Percentiles rank a stretch among this genome's conserved stretches.
phyloP scores from a whole-genome alignment of 1,140 invertebrate species.

The Orchesella cincta region DNA sequence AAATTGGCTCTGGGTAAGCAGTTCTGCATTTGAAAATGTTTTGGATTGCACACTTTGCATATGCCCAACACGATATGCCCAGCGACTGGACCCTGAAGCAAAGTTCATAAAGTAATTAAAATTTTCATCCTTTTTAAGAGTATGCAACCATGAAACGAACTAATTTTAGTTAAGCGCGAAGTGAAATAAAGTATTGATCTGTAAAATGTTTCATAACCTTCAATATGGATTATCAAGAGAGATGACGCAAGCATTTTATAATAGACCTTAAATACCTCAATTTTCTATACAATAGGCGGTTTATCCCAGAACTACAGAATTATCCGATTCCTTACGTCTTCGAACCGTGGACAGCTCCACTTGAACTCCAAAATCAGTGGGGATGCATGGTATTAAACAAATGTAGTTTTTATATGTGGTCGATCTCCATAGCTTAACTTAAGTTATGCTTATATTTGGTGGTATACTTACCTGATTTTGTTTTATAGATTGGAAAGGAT shows the following conservation, averaged over 20 bases:
- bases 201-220: too few species aligned
- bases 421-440: background rate
- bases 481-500: slow-evolving; percentile 54
- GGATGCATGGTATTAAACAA: slow-evolving; percentile 56
- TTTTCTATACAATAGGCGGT: too few species aligned
- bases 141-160: background rate
- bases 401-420: slow-evolving; percentile 23
- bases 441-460: background rate
- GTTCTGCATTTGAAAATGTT: slow-evolving; percentile 69
- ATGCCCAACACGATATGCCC: slow-evolving; percentile 68
- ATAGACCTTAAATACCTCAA: too few species aligned
- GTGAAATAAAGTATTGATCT: too few species aligned
- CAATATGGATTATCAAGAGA: too few species aligned
- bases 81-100: slow-evolving; percentile 70
- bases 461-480: background rate
- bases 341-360: slow-evolving; percentile 60
- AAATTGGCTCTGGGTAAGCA: slow-evolving; percentile 81
- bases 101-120: slow-evolving; percentile 65
- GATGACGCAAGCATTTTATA: too few species aligned
- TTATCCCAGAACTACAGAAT: slow-evolving; percentile 57
- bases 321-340: slow-evolving; percentile 59
- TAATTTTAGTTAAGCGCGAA: too few species aligned
- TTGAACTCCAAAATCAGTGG: slow-evolving; percentile 56
- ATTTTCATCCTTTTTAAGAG: background rate
- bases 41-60: slow-evolving; percentile 68